Percentiles rank a stretch among this genome's conserved stretches.
Conservation (phyloP, 2,113 vertebrate genomes). For the Artemisiospiza belli region DNA sequence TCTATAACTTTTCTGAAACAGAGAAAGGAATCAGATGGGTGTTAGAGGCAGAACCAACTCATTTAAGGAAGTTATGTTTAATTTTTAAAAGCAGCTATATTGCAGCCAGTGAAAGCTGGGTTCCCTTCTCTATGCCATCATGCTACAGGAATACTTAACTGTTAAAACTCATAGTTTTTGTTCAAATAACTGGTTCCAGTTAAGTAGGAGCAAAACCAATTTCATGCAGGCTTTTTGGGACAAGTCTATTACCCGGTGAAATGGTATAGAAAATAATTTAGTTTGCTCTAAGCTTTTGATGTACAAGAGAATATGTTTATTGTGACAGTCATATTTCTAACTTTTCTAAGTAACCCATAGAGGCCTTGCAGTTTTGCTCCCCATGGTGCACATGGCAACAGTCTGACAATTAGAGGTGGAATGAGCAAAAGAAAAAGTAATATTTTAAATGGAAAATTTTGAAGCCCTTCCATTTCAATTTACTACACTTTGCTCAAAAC, state of each 20-base stretch:
- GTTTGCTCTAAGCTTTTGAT: neutral
- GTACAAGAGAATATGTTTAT: neutral
- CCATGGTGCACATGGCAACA: neutral
- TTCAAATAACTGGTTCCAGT: neutral
- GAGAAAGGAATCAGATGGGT: neutral
- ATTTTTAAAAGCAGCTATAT: neutral
- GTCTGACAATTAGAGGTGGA: neutral
- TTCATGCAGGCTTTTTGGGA: constrained; percentile 7
- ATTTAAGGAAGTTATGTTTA: neutral
- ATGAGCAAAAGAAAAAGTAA: neutral
- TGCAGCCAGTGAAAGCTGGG: neutral
- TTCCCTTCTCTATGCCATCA: neutral
- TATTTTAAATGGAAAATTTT: neutral
- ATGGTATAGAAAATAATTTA: constrained; percentile 18
- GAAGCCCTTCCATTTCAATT: neutral
- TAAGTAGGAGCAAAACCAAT: neutral
- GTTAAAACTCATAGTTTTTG: neutral
- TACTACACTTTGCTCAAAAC: neutral
- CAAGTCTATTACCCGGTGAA: constrained; percentile 22
- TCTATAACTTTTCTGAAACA: neutral
- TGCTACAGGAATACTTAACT: neutral
- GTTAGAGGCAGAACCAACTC: neutral
- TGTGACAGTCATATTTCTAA: neutral
- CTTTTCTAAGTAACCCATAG: neutral
- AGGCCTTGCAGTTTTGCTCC: neutral